Base-by-base conservation (phyloP, 1,140 invertebrate genomes). In the Cepaea nemoralis region DNA sequence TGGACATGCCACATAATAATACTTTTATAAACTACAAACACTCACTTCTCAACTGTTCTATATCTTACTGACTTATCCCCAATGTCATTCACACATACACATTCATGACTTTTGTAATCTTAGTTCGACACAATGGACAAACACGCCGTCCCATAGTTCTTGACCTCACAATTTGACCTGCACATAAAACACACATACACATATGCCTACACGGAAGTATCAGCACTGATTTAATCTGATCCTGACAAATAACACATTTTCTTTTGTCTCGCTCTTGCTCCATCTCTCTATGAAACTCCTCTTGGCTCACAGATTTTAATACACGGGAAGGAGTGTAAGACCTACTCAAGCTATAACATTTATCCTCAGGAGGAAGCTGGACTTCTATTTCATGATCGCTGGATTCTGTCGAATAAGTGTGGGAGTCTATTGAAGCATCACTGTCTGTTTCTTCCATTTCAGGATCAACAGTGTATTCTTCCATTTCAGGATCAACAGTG, bases 181-280 rank as follows among this genome's bases (percentile, higher is more conserved):
- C 89, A 88, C 90, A 91, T 3, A 85, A 75, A 22, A 90, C 86
- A 87, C 92, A 92, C 80, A 92, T 77, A 85, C 92, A 92, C 86
- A 92, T 88, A 81, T 92, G 92, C 81, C 88, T 87, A 87, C 92
- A 92, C 0, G 92, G 92, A 69, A 92, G 82, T 48, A 92, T 86
- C 0, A 92, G 86, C 33, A 92, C 90, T 74, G 86, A 91, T 83
- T 92, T 92, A 24, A 81, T 83, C 48, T 89, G 80, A 83, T 92
- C 91, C 80, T 91, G 91, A 87, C 92, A 92, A 10, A 92, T 89
- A 24, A 92, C 89, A 89, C 92, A 92, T 70, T 90, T 86, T 39
- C 88, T 85, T 77, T 87, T 89, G 67, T 92, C 91, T 31, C 88
- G 86, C 82, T 92, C 92, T 63, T 84, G 81, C 81, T 92, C 91